Base-by-base conservation (phyloP, 2,888 invertebrate species). In the Amblyteles armatorius region DNA sequence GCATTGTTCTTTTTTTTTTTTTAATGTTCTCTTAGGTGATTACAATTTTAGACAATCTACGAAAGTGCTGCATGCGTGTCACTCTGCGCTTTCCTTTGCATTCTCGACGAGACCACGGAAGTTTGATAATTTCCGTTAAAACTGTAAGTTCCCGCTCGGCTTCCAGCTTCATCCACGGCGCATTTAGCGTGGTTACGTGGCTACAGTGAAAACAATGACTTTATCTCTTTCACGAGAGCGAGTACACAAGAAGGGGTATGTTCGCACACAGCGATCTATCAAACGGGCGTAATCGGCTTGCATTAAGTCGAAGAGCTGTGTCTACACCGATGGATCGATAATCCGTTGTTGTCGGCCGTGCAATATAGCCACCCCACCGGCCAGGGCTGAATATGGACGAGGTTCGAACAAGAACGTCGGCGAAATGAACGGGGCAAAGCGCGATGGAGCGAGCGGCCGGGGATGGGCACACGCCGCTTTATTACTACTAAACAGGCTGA, bases 401-500 rank as follows among this genome's bases (percentile, higher is more conserved):
- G 36, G 50, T 19, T 63, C 33, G 73, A 48, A n/a, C 55, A 55
- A 55, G 1, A 71, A 71, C 60, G 11, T 65, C 6, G 63, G 52
- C 48, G 29, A 33, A 55, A 71, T 73, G 60, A 26, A 55, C 44
- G 79, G 33, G 48, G 52, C 22, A 19, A 40, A 55, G 36, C 44
- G 73, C 29, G 69, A 71, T 55, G 19, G 40, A 55, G 78, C 48
- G 13, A 72, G 81, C 69, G 57, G 52, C 74, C 26, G 33, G 72
- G 29, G 55, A 65, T 50, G 50, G 7, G 79, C 55, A 40, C 40
- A 68, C 26, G 71, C 77, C 88, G 90, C 88, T 91, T 92, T 90
- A 92, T 92, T 92, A 92, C 90, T 89, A 87, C 89, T 90, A 91
- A 91, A 91, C 90, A 90, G 91, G 87, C 90, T 90, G 91, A 90